Evolutionary conservation across 2,113 vertebrate genomes (phyloP), one percentile per base, ranked within the genome.

Genomic region (Penelope pileata): DNA sequence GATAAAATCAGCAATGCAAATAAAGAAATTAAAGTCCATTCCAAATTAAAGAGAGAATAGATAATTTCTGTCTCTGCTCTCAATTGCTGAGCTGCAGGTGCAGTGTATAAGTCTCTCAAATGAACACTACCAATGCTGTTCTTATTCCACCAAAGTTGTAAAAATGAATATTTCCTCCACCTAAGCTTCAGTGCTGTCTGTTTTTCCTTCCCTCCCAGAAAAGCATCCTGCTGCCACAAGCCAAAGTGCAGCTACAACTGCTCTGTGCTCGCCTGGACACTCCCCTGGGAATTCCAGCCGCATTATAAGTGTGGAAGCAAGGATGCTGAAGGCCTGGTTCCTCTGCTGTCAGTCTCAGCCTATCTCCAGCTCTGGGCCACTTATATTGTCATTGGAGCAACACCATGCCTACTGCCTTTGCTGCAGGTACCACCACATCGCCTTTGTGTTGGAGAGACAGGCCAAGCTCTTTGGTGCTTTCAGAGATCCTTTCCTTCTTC

Each of bases 381-480:
- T n/a, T n/a, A n/a, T n/a, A n/a, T n/a, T n/a, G n/a, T n/a, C 51
- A 16, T 22, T 38, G 42, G 51, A 70, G 29, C 47, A 86, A 42
- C 87, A 86, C 56, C 2, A 1, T 27, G 10, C 6, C 17, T 70
- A 40, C 6, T 4, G 0, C 36, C 29, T 43, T 26, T 10, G 14
- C 53, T 26, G 29, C 8, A 26, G 24, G 32, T 53, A 4, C 32
- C 0, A 3, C 56, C 67, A 4, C 0, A 0, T 10, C 4, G 0
- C 5, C 10, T 7, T 15, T 10, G 27, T 4, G 2, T 10, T 4
- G 5, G 29, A 48, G 72, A 7, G 6, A 2, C 66, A 62, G 40
- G 16, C 12, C 10, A n/a, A 0, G 0, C 4, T 7, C 27, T 15
- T 29, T 0, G 0, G 10, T 2, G 19, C 23, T 51, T 74, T 54